Evolutionary conservation across 1,140 invertebrate genomes (phyloP).

Genomic region (Heterodera schachtii): DNA sequence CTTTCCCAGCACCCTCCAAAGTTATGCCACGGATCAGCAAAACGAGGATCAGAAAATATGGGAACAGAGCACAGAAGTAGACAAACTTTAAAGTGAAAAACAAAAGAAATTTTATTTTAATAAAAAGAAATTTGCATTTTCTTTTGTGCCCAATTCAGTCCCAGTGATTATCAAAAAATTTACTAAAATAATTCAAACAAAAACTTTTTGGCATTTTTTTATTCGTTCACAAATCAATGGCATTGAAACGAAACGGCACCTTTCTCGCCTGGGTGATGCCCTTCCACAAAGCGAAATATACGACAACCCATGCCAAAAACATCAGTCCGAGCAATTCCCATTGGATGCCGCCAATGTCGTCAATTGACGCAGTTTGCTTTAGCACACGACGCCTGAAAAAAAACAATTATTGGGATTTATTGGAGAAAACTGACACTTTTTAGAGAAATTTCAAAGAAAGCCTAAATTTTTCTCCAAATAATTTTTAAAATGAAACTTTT

Average conservation of each 20-base stretch:
- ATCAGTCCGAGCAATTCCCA: conserved; percentile 88
- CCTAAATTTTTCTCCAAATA: too few relatives aligned
- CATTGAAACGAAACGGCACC: conserved; percentile 67
- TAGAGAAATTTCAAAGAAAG: too few relatives aligned
- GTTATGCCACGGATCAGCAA: conserved; percentile 86
- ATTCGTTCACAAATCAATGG: background rate
- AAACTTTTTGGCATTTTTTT: too few relatives aligned
- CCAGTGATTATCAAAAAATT: too few relatives aligned
- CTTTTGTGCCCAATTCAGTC: too few relatives aligned
- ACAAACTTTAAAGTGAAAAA: conserved; percentile 72
- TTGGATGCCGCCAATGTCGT: conserved; percentile 79
- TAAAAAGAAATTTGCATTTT: too few relatives aligned
- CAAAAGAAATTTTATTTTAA: too few relatives aligned
- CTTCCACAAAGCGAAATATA: conserved; percentile 97
- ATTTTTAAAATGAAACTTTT: too few relatives aligned
- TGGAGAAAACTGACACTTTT: too few relatives aligned
- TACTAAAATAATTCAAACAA: too few relatives aligned
- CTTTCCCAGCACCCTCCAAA: conserved; percentile 84
- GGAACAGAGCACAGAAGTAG: conserved; percentile 91
- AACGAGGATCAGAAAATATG: conserved; percentile 85
- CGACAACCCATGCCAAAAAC: conserved; percentile 84
- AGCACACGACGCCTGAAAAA: conserved; percentile 78
- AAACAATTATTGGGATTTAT: background rate
- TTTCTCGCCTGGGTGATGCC: conserved; percentile 94
- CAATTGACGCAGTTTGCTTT: conserved; percentile 81